Evolutionary conservation across 1,140 invertebrate species (phyloP), one percentile per base, ranked within the genome.

Genomic region (Dysdera silvatica): DNA sequence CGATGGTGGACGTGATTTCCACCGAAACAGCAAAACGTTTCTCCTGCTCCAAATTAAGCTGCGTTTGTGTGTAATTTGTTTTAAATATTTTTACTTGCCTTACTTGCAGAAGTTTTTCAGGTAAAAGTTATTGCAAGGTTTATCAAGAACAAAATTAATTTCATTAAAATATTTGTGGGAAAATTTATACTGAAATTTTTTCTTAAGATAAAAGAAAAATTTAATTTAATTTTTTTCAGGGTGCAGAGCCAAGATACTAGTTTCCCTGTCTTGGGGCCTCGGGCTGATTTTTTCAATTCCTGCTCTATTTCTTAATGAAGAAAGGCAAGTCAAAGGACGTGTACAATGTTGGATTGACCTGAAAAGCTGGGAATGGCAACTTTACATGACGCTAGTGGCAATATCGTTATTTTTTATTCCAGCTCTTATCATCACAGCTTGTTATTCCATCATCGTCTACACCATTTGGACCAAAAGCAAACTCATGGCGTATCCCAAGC

Each of bases 311-410:
- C 77, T 93, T 0, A 92, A 89, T 70, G 84, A 89, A 75, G 87
- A 91, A 68, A 85, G 82, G 74, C 63, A 70, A 5, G 68, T 73
- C 5, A 66, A 74, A 49, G 76, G 85, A 24, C 82, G 83, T 67
- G 77, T 82, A 0, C 91, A 95, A 74, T 95, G 92, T 75, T 94
- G 90, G 89, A 93, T 95, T 62, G 87, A 92, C 26, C 74, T 95
- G 43, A 79, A 83, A 0, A 77, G 82, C 0, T 80, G 82, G 72
- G 80, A 86, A 49, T 95, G 91, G 91, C 65, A 71, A 76, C 79
- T 95, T 18, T 97, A 94, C 78, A 86, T 96, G 83, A 87, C 85
- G 1, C 71, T 90, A 18, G 86, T 95, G 0, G 85, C 89, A 8
- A 73, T 88, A 4, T 83, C 86, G 35, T 81, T 95, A 3, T 95